These are phyloP conservation scores for Rhingia campestris DNA, from an alignment of 2,888 invertebrate genomes.

Conservation along the genomic window DNA sequence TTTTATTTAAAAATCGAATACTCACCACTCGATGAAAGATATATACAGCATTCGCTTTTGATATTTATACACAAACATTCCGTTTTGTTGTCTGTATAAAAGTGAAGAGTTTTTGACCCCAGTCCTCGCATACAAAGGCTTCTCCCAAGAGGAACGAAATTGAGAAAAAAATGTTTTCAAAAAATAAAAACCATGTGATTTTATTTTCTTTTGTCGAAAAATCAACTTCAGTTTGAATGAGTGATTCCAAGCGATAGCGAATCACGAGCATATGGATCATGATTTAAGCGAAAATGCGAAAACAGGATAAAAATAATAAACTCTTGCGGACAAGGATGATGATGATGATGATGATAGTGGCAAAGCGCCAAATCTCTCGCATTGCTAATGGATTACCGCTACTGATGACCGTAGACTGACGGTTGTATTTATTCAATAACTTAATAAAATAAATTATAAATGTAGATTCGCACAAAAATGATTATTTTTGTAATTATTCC, in stretches of 20 bases:
- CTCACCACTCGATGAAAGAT: neutral
- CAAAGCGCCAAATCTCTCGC: constrained; percentile 45
- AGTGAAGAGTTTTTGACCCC: constrained; percentile 33
- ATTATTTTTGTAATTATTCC: constrained; percentile 7
- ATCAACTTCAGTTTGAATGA: constrained; percentile 29
- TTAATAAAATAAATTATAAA: constrained; percentile 25
- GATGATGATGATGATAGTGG: constrained; percentile 1
- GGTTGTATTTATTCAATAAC: constrained; percentile 29
- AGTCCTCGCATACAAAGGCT: neutral
- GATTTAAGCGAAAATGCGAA: constrained; percentile 55
- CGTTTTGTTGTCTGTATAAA: constrained; percentile 1
- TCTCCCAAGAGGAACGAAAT: neutral
- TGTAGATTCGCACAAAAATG: neutral
- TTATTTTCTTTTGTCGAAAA: constrained; percentile 8
- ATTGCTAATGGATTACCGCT: constrained; percentile 53
- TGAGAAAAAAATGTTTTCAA: neutral
- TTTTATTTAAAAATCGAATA: constrained; percentile 37
- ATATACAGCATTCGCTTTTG: too few relatives aligned
- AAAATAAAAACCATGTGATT: neutral
- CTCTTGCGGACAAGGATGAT: constrained; percentile 18
- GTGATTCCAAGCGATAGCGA: constrained; percentile 11
- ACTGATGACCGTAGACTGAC: neutral
- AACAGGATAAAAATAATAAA: constrained; percentile 45
- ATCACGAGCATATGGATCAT: constrained; percentile 55
- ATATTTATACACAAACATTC: neutral